phyloP scores from a whole-genome alignment of 1,140 invertebrate genomes.

The Holotrichia oblita region DNA sequence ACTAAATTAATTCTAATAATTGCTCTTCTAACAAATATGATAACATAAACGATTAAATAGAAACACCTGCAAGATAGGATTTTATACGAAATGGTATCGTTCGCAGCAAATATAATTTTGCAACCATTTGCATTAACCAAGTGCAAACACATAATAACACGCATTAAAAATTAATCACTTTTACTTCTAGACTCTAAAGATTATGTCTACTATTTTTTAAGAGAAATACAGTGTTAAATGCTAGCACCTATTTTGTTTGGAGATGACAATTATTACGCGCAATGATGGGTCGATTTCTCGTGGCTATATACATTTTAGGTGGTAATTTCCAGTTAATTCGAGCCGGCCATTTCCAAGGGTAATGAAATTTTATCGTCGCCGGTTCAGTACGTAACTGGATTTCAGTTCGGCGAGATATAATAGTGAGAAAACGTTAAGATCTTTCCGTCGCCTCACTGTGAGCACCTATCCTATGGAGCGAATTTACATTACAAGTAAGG shows the following conservation, averaged over 20 bases:
- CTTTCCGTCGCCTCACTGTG: background rate
- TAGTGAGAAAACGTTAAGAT: constrained; percentile 39
- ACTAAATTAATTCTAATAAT: too few species aligned
- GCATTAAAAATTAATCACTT: too few species aligned
- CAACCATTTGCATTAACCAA: too few species aligned
- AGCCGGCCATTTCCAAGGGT: constrained; percentile 21
- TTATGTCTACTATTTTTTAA: too few species aligned
- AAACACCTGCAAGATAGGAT: too few species aligned
- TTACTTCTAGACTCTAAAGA: too few species aligned
- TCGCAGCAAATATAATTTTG: too few species aligned
- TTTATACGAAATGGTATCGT: too few species aligned
- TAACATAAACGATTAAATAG: too few species aligned
- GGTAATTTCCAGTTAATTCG: constrained; percentile 30
- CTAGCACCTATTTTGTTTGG: background rate
- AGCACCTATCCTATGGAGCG: constrained; percentile 1
- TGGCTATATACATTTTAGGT: constrained; percentile 14
- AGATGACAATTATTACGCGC: background rate
- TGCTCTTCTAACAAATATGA: too few species aligned
- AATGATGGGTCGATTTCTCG: constrained; percentile 12
- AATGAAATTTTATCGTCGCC: constrained; percentile 39
- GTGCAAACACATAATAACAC: too few species aligned
- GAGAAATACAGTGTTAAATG: background rate
- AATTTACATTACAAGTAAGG: constrained; percentile 46
- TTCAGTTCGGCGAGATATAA: constrained; percentile 33
- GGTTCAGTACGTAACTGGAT: constrained; percentile 32